phyloP scores from a whole-genome alignment of 2,113 vertebrate species.

The Panthera uncia region DNA sequence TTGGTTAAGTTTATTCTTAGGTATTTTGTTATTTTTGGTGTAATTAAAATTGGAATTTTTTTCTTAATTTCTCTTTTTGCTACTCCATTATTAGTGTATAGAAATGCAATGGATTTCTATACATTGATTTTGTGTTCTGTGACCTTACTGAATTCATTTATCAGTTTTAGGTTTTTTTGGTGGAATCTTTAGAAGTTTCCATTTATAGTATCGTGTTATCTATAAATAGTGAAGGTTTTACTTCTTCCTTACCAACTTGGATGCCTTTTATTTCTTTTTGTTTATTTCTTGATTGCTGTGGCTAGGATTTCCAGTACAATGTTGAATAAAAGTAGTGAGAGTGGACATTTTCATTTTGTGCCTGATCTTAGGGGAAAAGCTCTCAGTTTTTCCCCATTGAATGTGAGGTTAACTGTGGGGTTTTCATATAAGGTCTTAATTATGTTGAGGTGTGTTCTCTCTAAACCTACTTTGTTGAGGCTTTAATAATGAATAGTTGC shows the following conservation, averaged over 20 bases:
- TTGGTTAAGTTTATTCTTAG: neutral
- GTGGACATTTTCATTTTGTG: neutral
- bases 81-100: neutral
- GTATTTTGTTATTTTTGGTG: neutral
- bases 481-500: neutral
- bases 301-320: neutral
- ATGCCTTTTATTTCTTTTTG: neutral
- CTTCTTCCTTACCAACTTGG: neutral
- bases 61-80: neutral
- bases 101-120: neutral
- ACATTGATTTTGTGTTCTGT: neutral
- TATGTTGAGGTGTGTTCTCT: neutral
- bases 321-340: neutral
- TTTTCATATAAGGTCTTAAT: no score
- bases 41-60: neutral
- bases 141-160: neutral
- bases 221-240: neutral
- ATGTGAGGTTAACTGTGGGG: neutral
- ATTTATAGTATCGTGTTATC: neutral
- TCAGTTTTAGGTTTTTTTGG: neutral
- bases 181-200: neutral
- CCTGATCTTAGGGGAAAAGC: neutral
- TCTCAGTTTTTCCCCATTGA: neutral
- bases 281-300: neutral
- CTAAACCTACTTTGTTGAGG: neutral